Base-by-base conservation (phyloP, 1,140 invertebrate genomes). In the Scaptomyza montana region DNA sequence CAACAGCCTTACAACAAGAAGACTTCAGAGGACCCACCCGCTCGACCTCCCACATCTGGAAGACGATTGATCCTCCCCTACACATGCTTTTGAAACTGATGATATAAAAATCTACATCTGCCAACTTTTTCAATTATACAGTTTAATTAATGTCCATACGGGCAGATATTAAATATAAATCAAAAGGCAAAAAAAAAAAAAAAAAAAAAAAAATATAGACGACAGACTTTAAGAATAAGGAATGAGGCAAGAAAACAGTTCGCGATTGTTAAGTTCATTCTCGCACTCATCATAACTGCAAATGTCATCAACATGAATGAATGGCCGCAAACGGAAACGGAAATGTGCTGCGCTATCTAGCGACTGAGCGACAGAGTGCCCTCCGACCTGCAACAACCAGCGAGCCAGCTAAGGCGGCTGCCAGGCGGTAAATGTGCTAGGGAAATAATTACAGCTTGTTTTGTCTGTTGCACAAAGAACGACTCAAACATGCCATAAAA, bases 361-460 rank as follows among this genome's bases (percentile, higher is more conserved):
- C 39, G 39, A 68, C 43, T 74, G 39, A 47, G 39, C 43, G 47
- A 75, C 43, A 56, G 57, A 80, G 60, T 67, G 67, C 55, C 59
- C 47, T 13, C 7, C 56, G 46, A 5, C 0, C 6, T 5, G 16
- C 36, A 10, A 9, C 12, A 13, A 54, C 8, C 51, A 36, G 30
- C 28, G 13, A 25, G 8, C 2, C 30, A 13, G 62, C 21, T 3
- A 16, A 16, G 16, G 25, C 19, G 25, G 46, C 59, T 50, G 16
- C 21, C 56, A 53, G 39, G 46, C 66, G 39, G 25, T 36, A 36
- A 36, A 36, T 36, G 33, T 36, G 33, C 39, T 64, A 65, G 33
- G 65, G 46, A 74, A 64, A 74, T 77, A 77, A 77, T 77, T 77
- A 77, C 64, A 74, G 47, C 65, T 49, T 74, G 75, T 69, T 59